phyloP scores from a whole-genome alignment of 1,140 invertebrate genomes.

The Drosophila navojoa region DNA sequence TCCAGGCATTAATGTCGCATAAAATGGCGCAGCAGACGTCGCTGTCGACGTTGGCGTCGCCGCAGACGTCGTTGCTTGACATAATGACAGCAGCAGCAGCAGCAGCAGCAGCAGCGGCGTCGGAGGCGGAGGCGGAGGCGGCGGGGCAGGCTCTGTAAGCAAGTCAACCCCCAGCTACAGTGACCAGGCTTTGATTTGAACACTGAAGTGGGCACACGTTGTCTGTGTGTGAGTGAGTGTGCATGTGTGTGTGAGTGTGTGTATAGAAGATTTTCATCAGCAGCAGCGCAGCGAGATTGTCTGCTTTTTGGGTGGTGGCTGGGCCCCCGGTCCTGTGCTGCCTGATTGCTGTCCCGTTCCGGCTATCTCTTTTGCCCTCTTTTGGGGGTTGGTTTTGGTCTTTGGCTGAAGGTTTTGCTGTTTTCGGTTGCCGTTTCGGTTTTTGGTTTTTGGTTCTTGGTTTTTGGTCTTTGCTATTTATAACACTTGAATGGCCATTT shows the following conservation, averaged over 20 bases:
- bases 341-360: constrained; percentile 9
- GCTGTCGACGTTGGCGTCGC: neutral
- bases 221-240: constrained; percentile 23
- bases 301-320: constrained; percentile 75
- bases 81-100: constrained; percentile 55
- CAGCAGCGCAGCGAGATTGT: constrained; percentile 64
- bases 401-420: constrained; percentile 40
- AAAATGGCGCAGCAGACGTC: constrained; percentile 29
- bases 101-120: neutral
- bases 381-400: constrained; percentile 65
- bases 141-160: constrained; percentile 22
- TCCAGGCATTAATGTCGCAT: constrained; percentile 53
- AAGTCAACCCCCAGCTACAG: constrained; percentile 59
- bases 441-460: constrained; percentile 14
- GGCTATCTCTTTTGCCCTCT: constrained; percentile 54
- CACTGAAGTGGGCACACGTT: constrained; percentile 66
- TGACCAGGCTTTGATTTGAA: constrained; percentile 68
- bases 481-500: constrained; percentile 53
- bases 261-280: constrained; percentile 75
- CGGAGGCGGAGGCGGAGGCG: neutral
- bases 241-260: constrained; percentile 15
- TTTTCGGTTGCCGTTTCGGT: constrained; percentile 11
- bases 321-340: constrained; percentile 21
- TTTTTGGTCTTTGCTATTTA: constrained; percentile 29
- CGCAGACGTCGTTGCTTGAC: constrained; percentile 34